Evolutionary conservation across 2,888 invertebrate genomes (phyloP), one percentile per base, ranked within the genome.

Genomic region (Lasioglossum malachurum): DNA sequence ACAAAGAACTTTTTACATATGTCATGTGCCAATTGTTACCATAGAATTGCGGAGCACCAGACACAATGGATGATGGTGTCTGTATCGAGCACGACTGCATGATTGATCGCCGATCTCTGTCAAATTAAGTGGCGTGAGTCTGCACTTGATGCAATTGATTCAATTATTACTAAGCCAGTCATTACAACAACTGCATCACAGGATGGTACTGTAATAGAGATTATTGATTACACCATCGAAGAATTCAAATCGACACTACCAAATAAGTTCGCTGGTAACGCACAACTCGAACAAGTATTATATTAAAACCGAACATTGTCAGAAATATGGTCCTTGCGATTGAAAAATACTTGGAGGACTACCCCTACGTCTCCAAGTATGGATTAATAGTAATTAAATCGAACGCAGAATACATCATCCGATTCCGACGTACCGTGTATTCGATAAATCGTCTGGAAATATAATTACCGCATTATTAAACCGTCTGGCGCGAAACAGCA

Each of bases 121-220:
- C 35, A 46, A 76, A 81, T 83, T 69, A 76, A 72, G n/a, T 14
- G 49, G 16, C 7, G 57, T 73, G 83, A 46, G 67, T 73, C 79
- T n/a, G 44, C 35, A n/a, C 19, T 73, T 23, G 71, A 60, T n/a
- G 35, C 44, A 16, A 72, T 67, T 14, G 46, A 19, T 75, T 57
- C n/a, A 49, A 19, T 23, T 75, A 57, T 3, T 41, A 83, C 71
- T 80, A 72, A 83, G 46, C 75, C 16, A 49, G 71, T 71, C 35
- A 38, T 78, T 46, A 19, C 41, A 79, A 12, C 19, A 35, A 35
- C 35, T 67, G 19, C 69, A 67, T 53, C 31, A 53, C 4, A 75
- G 67, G 41, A 60, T 8, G 1, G 67, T 35, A 67, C 27, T 57
- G n/a, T 31, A 67, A 44, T 64, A 41, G 35, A 10, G 57, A 27